Evolutionary conservation across 2,113 vertebrate species (phyloP).

Genomic region (Centropus bengalensis): DNA sequence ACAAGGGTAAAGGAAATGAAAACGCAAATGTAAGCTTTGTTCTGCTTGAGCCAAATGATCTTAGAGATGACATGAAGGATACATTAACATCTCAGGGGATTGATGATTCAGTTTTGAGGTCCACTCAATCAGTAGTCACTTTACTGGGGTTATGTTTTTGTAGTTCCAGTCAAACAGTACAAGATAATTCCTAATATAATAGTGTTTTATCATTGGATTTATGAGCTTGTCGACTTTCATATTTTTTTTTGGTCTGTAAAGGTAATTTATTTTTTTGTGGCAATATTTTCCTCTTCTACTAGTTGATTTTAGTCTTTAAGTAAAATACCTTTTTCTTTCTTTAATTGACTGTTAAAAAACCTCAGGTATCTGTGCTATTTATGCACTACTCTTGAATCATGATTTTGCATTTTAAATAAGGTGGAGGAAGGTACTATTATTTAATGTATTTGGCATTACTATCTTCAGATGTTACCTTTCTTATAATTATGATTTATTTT

Average conservation of each 20-base stretch:
- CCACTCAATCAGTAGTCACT: background rate
- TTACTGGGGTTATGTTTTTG: background rate
- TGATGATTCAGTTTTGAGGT: background rate
- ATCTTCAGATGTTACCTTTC: background rate
- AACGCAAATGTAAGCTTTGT: constrained; percentile 29
- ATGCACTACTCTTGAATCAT: background rate
- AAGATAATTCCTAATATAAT: background rate
- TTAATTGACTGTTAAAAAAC: background rate
- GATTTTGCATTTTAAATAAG: background rate
- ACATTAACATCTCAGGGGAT: background rate
- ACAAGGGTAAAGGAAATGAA: background rate
- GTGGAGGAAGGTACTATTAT: background rate
- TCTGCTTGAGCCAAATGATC: background rate
- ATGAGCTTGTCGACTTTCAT: background rate
- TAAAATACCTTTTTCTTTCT: background rate
- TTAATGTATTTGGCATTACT: background rate
- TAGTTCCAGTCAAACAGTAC: background rate
- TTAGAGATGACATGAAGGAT: background rate
- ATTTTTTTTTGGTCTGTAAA: background rate
- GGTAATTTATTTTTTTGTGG: background rate
- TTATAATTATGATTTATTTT: background rate
- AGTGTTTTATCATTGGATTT: background rate
- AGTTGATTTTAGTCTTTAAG: background rate
- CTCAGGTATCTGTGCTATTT: background rate
- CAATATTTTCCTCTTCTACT: background rate